Evolutionary conservation across 2,797 vertebrate genomes (phyloP), one percentile per base, ranked within the genome.

Genomic region (Rhinogobio ventralis): DNA sequence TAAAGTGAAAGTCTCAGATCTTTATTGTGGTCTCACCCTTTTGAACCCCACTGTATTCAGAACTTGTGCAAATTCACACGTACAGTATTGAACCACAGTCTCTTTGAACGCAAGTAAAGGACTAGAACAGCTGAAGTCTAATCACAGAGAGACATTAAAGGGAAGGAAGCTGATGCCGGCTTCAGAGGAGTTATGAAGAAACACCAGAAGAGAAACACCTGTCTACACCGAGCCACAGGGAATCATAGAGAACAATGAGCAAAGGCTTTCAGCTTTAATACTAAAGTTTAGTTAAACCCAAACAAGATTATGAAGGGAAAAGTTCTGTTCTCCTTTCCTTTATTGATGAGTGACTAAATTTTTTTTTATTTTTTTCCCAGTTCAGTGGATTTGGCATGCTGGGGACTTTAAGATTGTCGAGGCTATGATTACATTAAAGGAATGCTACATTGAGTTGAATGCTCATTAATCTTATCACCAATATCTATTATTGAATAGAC

Each of bases 151-250:
- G 88, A 91, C 90, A 87, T 91, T 68, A 90, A 86, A 90, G 90
- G 87, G 85, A 89, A 89, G 85, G 90, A 90, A 92, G 91, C 89
- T 89, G 87, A 90, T 85, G 86, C 87, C 81, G 89, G 85, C 92
- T 89, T 90, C 92, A 89, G 89, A 87, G 88, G 85, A 90, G 88
- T 92, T 92, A 45, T 92, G 91, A 94, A 91, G 95, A 95, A 95
- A 95, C 93, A 93, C 93, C 92, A 94, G 90, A 93, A 93, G 92
- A 88, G 88, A 88, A 92, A 93, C 90, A 94, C 90, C 93, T 95
- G 92, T 94, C 94, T 91, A 90, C 93, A 92, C 93, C 94, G 93
- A 92, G 91, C 91, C 90, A 90, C 93, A 90, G 74, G 92, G 91
- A 93, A 94, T 95, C 95, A 94, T 93, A 92, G 93, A 77, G 90